Base-by-base conservation (phyloP, 23 tunicate species). In the Trididemnum nubilum region DNA sequence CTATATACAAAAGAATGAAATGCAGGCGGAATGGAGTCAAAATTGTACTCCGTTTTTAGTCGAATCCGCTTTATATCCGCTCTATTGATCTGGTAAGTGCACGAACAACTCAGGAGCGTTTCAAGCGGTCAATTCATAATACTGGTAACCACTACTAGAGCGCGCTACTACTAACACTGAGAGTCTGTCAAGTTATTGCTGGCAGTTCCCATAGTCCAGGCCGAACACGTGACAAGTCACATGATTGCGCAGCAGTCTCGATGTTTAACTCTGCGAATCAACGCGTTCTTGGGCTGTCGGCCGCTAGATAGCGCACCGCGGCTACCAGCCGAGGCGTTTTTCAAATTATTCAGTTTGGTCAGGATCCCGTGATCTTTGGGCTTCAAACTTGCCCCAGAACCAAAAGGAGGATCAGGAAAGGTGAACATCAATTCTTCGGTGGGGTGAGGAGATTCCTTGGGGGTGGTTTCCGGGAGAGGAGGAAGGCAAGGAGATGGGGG, bases 401-500 rank as follows among this genome's bases (percentile, higher is more conserved):
- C 58, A 33, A 25, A 31, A 3, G 61, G 33, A 25, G 79, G 4
- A 24, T 23, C 19, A 5, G 37, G 7, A 33, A 31, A 5, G 69
- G 28, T 4, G n/a, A 33, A 67, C 31, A n/a, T 12, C 2, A 33
- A 5, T 7, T 67, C 74, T 3, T 32, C 38, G 7, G 15, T 3
- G 32, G 32, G 9, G 9, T 2, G 33, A 7, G 60, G 79, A 23
- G 67, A 51, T 19, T 80, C 74, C 21, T 64, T 64, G n/a, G 69
- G 36, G 36, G 39, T 31, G 36, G 84, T 34, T 51, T 85, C 82
- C 2, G 88, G 81, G 9, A 85, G 54, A 39, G 88, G 82, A 1
- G 88, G 80, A 2, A 85, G 73, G 51, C 65, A 76, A 12, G 96
- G 89, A 0, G 89, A 74, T 51, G 82, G 82, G 2, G 84, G 71